Percentiles rank a stretch among this genome's conserved stretches.
phyloP scores from a whole-genome alignment of 2,888 invertebrate species.

The Pseudanteris insignis region DNA sequence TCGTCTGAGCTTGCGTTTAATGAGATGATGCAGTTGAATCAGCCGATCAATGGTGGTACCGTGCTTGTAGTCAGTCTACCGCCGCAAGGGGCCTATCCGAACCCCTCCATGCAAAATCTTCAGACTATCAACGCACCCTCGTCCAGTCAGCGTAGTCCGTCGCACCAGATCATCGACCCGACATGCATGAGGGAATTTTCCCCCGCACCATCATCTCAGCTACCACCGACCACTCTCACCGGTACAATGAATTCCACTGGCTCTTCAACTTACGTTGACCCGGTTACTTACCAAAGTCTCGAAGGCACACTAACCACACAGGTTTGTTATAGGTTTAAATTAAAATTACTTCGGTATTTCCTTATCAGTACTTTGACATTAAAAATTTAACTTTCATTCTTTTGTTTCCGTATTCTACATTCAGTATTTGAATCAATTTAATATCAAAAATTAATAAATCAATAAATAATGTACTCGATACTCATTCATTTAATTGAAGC shows the following conservation, averaged over 20 bases:
- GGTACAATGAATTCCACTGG: slow-evolving; percentile 63
- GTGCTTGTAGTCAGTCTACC: slow-evolving; percentile 85
- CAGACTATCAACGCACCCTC: slow-evolving; percentile 56
- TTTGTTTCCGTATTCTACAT: no score
- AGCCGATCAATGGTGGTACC: slow-evolving; percentile 66
- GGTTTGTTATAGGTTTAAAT: no score
- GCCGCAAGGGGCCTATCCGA: slow-evolving; percentile 69
- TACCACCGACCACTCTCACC: slow-evolving; percentile 51
- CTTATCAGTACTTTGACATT: no score
- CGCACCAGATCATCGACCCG: slow-evolving; percentile 64
- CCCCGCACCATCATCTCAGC: slow-evolving; percentile 8
- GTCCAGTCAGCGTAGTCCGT: slow-evolving; percentile 58
- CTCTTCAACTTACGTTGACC: slow-evolving; percentile 70
- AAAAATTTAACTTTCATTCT: no score
- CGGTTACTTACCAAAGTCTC: slow-evolving; percentile 61
- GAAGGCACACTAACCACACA: slow-evolving; percentile 60
- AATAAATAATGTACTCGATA: no score
- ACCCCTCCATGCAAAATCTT: slow-evolving; percentile 57
- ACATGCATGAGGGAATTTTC: slow-evolving; percentile 61
- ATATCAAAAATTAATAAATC: no score
- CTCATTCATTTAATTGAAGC: no score
- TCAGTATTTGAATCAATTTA: no score
- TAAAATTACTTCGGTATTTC: no score
- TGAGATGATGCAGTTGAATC: slow-evolving; percentile 11
- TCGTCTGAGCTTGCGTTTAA: not conserved